Percentiles rank a stretch among this genome's conserved stretches.
phyloP scores from a whole-genome alignment of 1,140 invertebrate genomes.

The Amphibalanus amphitrite region DNA sequence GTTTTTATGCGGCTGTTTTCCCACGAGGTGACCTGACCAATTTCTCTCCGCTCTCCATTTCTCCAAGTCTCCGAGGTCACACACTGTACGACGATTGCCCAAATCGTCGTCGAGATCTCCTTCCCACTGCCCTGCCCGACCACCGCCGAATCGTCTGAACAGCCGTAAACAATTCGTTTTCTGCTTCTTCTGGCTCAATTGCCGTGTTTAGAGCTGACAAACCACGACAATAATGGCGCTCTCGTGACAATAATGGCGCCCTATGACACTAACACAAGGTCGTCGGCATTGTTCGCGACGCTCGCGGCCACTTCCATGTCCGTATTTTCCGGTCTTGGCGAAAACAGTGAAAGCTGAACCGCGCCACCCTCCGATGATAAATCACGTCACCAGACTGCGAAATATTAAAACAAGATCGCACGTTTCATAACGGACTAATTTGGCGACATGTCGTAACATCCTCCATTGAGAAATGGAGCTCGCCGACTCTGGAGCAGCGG shows the following conservation, averaged over 20 bases:
- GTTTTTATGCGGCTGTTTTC: background rate
- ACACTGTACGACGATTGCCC: background rate
- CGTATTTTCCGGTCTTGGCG: too few species aligned
- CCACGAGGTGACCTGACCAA: background rate
- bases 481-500: too few species aligned
- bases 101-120: background rate
- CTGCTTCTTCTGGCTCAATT: background rate
- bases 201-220: background rate
- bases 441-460: too few species aligned
- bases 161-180: background rate
- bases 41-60: background rate
- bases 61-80: background rate
- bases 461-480: too few species aligned
- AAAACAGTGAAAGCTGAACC: too few species aligned
- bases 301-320: too few species aligned
- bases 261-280: background rate
- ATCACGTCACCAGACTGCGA: too few species aligned
- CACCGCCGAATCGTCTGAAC: background rate
- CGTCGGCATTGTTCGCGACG: too few species aligned
- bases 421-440: too few species aligned
- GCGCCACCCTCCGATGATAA: too few species aligned
- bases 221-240: background rate
- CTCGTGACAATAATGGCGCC: constrained; percentile 1
- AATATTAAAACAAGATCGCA: too few species aligned
- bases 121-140: background rate